Percentiles rank a stretch among this genome's conserved stretches.
phyloP scores from a whole-genome alignment of 2,113 vertebrate genomes.

The Daubentonia madagascariensis region DNA sequence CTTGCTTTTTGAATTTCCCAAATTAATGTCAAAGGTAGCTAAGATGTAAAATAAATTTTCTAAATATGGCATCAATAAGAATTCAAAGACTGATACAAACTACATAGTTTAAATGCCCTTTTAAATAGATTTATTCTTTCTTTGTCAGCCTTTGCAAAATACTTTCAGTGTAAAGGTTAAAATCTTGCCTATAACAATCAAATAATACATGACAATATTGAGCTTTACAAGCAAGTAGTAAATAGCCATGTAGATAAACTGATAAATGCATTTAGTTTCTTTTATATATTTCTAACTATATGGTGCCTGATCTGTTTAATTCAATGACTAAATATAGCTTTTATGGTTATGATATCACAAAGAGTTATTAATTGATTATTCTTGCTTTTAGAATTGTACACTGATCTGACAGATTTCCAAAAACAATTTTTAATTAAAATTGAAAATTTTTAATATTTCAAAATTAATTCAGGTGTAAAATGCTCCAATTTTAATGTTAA shows the following conservation, averaged over 20 bases:
- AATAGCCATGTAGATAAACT: not conserved
- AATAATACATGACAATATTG: not conserved
- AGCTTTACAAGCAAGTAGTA: not conserved
- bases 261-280: not conserved
- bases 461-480: conserved; percentile 37
- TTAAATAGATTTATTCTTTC: not conserved
- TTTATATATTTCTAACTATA: not conserved
- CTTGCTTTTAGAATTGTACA: conserved; percentile 43
- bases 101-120: not conserved
- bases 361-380: conserved; percentile 42
- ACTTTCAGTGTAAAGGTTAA: not conserved
- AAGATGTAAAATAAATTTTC: conserved; percentile 4
- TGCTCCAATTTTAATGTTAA: not conserved
- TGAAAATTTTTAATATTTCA: not conserved
- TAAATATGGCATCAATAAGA: not conserved
- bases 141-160: conserved; percentile 19
- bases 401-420: not conserved
- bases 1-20: not conserved
- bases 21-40: not conserved
- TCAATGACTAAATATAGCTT: conserved; percentile 51
- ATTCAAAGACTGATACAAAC: not conserved
- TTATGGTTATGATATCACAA: not conserved
- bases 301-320: not conserved
- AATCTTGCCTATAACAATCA: not conserved
- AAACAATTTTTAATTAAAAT: conserved; percentile 32